phyloP scores from a whole-genome alignment of 2,797 vertebrate genomes.

The Falco cherrug region DNA sequence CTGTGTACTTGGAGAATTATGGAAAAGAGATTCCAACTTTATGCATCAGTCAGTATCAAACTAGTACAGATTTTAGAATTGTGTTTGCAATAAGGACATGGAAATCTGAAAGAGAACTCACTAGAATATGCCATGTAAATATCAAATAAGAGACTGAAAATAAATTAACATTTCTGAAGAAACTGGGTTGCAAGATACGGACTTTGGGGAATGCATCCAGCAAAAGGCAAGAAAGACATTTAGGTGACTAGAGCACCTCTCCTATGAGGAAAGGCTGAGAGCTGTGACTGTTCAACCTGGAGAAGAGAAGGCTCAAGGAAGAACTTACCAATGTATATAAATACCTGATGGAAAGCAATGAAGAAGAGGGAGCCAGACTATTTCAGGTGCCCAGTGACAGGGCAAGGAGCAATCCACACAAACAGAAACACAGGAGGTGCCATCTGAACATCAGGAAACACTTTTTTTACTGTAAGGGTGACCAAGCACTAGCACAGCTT shows the following conservation, averaged over 20 bases:
- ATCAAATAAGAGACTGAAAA: neutral
- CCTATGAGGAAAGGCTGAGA: neutral
- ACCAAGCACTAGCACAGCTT: too few species aligned
- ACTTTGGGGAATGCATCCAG: neutral
- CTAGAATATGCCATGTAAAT: neutral
- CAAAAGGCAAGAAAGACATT: neutral
- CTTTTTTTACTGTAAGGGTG: neutral
- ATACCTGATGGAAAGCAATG: neutral
- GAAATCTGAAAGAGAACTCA: neutral
- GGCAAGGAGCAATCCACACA: neutral
- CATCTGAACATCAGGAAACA: neutral
- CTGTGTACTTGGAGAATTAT: neutral
- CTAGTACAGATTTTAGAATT: neutral
- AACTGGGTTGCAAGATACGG: neutral
- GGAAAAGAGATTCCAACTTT: neutral
- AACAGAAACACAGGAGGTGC: accelerated
- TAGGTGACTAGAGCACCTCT: neutral
- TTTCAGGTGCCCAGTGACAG: neutral
- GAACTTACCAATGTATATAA: neutral
- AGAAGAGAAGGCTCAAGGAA: neutral
- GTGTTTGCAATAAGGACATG: neutral
- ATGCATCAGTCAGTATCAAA: neutral
- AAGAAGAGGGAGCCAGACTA: neutral
- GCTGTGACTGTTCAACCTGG: neutral
- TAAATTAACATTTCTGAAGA: neutral